Evolutionary conservation across 2,797 vertebrate species (phyloP), one percentile per base, ranked within the genome.

Genomic region (Brachyrhaphis roseni): DNA sequence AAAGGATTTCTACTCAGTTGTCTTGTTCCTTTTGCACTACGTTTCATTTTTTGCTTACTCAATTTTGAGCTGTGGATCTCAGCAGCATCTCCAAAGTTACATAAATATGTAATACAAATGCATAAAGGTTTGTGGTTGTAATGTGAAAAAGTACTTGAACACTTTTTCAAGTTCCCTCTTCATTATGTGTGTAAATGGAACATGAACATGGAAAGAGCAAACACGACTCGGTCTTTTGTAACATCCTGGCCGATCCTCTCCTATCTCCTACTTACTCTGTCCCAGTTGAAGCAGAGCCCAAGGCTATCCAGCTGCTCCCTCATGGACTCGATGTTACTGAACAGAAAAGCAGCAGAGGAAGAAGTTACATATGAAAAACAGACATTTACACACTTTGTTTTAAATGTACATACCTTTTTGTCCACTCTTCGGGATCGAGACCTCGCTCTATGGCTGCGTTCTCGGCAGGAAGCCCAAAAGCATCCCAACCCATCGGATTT

Each of bases 401-500:
- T 11, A 45, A 72, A 10, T 70, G 76, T 3, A 12, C 12, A n/a
- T 89, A 98, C 98, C 97, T 97, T 79, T 94, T 96, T 0, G 98
- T 99, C 98, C 98, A 99, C 28, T 95, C 95, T 87, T 96, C 97
- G 8, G 98, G 98, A 89, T 98, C 97, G 0, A 98, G 95, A 7
- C 95, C 94, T 83, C 95, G 96, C 81, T 99, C 98, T 8, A 99
- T 96, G 1, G 98, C 98, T 34, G 98, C 98, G 26, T 99, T 99
- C 93, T 99, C 98, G 0, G 98, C 98, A 53, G 98, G 98, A 59
- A 99, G 95, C 41, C 98, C 98, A 79, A 99, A 99, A 0, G 98
- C 98, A 10, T 99, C 98, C 98, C 98, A 99, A n/a, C 98, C 98
- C 97, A 99, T 99, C 0, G 98, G 98, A 93, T 99, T 98, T 81